Percentiles rank a stretch among this genome's conserved stretches.
Conservation (phyloP, 2,113 vertebrate species). For the Diphyllodes magnificus region DNA sequence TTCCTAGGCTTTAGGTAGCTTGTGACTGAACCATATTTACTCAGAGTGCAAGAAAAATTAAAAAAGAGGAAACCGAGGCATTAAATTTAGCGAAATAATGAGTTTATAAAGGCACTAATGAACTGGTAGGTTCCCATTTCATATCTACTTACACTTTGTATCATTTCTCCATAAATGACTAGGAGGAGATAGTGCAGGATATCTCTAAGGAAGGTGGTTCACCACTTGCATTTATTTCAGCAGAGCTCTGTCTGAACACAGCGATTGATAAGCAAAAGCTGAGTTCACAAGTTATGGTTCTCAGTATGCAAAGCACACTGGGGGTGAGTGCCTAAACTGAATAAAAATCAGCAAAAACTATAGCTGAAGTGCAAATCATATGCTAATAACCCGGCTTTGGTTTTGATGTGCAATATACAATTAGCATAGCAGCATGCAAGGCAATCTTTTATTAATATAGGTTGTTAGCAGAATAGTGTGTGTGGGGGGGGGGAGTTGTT, state of each 20-base stretch:
- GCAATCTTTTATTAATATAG: background rate
- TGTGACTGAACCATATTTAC: background rate
- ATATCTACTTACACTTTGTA: background rate
- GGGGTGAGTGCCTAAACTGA: background rate
- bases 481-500: no score
- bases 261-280: background rate
- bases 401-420: background rate
- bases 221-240: background rate
- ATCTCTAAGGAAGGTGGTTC: background rate
- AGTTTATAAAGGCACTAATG: background rate
- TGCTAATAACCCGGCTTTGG: background rate
- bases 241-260: fast-evolving
- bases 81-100: background rate
- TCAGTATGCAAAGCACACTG: background rate
- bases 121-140: background rate
- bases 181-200: background rate
- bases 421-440: background rate
- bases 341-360: background rate
- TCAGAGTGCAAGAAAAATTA: background rate
- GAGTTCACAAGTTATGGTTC: background rate
- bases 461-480: background rate
- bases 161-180: background rate
- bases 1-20: background rate
- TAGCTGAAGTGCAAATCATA: background rate
- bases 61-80: background rate